phyloP scores from a whole-genome alignment of 2,888 invertebrate genomes.

The Adineta ricciae region DNA sequence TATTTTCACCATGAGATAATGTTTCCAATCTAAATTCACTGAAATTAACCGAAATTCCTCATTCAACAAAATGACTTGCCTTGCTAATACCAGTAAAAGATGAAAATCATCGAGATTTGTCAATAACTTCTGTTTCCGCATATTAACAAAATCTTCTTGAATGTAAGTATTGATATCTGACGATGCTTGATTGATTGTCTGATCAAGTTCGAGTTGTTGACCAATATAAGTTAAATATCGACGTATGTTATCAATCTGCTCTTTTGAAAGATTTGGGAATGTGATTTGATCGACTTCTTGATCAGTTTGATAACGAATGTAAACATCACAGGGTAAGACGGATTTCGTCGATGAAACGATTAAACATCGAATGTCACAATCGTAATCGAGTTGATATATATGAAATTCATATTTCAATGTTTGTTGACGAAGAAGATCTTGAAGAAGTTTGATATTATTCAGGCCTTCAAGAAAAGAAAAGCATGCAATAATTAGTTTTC shows the following conservation, averaged over 20 bases:
- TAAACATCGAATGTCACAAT: not conserved
- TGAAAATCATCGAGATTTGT: constrained; percentile 7
- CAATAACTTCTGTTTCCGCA: not conserved
- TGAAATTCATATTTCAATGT: constrained; percentile 7
- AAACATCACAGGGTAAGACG: not conserved
- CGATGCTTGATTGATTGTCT: not conserved
- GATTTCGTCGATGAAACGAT: not conserved
- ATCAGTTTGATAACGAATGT: not conserved
- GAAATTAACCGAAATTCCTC: no score
- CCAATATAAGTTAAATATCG: not conserved
- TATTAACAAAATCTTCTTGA: not conserved
- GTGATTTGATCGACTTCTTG: not conserved
- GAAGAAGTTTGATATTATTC: not conserved
- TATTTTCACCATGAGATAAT: not conserved
- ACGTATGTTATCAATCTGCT: not conserved
- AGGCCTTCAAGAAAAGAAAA: not conserved
- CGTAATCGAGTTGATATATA: not conserved
- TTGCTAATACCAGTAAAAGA: not conserved
- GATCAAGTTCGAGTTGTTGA: not conserved
- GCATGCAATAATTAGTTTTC: no score
- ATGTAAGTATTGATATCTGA: not conserved
- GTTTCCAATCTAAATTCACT: not conserved
- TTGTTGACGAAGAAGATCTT: not conserved
- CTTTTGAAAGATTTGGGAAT: not conserved
- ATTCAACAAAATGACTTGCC: not conserved